Conservation (phyloP, 2,797 vertebrate genomes). For the Chelonia mydas region DNA sequence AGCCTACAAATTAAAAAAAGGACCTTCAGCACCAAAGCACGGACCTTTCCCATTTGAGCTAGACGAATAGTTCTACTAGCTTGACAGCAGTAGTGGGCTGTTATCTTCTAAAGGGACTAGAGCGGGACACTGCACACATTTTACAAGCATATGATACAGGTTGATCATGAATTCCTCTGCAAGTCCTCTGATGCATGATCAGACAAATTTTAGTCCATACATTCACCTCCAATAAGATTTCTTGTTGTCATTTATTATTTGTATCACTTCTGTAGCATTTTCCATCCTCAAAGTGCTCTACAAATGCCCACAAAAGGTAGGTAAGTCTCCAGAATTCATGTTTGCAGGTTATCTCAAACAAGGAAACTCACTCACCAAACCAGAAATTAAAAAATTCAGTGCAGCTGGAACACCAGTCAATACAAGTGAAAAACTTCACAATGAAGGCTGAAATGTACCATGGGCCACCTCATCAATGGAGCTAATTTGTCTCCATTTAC, state of each 20-base stretch:
- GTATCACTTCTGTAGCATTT: neutral
- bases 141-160: neutral
- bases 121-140: constrained; percentile 21
- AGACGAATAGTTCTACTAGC: neutral
- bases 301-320: neutral
- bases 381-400: neutral
- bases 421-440: fast-evolving
- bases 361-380: neutral
- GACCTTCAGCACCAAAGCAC: fast-evolving
- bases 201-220: neutral
- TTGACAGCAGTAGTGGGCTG: neutral
- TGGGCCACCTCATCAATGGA: neutral
- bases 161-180: neutral
- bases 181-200: neutral
- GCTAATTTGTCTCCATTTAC: neutral
- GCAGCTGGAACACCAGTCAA: neutral
- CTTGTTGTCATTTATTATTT: neutral
- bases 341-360: neutral
- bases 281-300: neutral
- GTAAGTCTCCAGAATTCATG: neutral
- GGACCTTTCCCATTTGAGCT: neutral
- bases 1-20: neutral
- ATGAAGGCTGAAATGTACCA: neutral
- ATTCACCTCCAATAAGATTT: neutral
- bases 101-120: constrained; percentile 28